Base-by-base conservation (phyloP, 2,113 vertebrate species). In the Urocynchramus pylzowi region DNA sequence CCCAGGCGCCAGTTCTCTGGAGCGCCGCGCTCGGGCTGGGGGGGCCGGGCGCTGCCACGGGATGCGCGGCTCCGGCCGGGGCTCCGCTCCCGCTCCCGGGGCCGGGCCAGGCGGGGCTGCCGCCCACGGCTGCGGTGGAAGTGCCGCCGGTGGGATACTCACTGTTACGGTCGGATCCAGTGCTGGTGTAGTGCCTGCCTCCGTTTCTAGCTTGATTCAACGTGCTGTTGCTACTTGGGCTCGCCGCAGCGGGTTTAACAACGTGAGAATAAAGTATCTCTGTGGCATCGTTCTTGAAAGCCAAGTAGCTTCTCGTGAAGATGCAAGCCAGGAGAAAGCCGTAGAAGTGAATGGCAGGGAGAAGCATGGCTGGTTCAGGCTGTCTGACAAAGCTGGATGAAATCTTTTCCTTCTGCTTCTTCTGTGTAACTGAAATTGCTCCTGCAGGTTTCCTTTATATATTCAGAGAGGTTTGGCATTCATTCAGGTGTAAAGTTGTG, bases 251-350 rank as follows among this genome's bases (percentile, higher is more conserved):
- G 63, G 98, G 97, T 87, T 98, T 97, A 74, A 97, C 98, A 54
- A 98, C 98, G 77, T 98, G 99, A 3, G 99, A 96, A 90, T 99
- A 99, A 69, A 99, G 98, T 70, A 98, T 98, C 98, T 99, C 99
- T 39, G 99, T 99, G 47, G 98, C 99, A 97, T 99, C 99, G 90
- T 99, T 99, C 97, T 99, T 99, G 93, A 99, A 98, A 96, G 98
- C 97, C 81, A 97, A 98, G 96, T 98, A 98, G 95, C 98, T 98
- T 98, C 97, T 98, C 84, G 99, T 96, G 52, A 99, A 97, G 96
- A 99, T 76, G 97, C 98, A 99, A 41, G 98, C 93, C 21, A 99
- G 80, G 80, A 99, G 82, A 83, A 99, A 71, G 88, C 98, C 97
- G 24, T 97, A 98, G 97, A 98, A 98, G 89, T 98, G 98, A 84